phyloP scores from a whole-genome alignment of 2,888 invertebrate genomes.

The Melanostoma mellinum region DNA sequence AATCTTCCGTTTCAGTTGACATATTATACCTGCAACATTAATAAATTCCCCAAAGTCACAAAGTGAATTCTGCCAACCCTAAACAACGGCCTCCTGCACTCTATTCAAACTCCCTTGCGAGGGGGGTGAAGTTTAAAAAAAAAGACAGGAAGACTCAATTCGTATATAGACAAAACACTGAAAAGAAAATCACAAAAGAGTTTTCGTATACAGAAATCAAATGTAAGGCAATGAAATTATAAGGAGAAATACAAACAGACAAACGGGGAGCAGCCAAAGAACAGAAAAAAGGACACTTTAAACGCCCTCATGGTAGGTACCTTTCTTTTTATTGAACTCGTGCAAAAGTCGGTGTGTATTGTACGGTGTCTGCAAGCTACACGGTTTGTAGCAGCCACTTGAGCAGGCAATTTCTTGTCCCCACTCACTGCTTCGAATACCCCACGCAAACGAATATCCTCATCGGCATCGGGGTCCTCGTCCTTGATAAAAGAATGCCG shows the following conservation, averaged over 20 bases:
- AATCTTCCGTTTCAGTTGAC: slow-evolving; percentile 65
- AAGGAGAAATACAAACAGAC: slow-evolving; percentile 36
- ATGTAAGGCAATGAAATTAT: slow-evolving; percentile 71
- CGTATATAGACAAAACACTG: slow-evolving; percentile 25
- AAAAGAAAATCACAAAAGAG: slow-evolving; percentile 44
- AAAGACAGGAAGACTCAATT: slow-evolving; percentile 49
- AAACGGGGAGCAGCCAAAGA: not conserved
- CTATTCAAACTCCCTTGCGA: too few species aligned
- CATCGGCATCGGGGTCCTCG: slow-evolving; percentile 28
- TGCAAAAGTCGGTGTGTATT: slow-evolving; percentile 8
- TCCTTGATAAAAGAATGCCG: slow-evolving; percentile 29
- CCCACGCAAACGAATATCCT: slow-evolving; percentile 37
- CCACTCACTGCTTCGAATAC: slow-evolving; percentile 30
- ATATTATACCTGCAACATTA: slow-evolving; percentile 68
- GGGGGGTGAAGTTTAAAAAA: slow-evolving; percentile 52
- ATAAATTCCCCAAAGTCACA: slow-evolving; percentile 58
- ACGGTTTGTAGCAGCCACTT: slow-evolving; percentile 61
- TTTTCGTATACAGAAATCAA: slow-evolving; percentile 63
- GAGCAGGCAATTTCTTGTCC: slow-evolving; percentile 51
- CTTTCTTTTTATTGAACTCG: slow-evolving; percentile 19
- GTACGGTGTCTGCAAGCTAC: slow-evolving; percentile 50
- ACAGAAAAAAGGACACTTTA: slow-evolving; percentile 17
- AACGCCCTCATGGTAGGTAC: slow-evolving; percentile 11
- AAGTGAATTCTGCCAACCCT: not conserved
- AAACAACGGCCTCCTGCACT: too few species aligned